Conservation (phyloP, 2,888 invertebrate species). For the Pocota personata region DNA sequence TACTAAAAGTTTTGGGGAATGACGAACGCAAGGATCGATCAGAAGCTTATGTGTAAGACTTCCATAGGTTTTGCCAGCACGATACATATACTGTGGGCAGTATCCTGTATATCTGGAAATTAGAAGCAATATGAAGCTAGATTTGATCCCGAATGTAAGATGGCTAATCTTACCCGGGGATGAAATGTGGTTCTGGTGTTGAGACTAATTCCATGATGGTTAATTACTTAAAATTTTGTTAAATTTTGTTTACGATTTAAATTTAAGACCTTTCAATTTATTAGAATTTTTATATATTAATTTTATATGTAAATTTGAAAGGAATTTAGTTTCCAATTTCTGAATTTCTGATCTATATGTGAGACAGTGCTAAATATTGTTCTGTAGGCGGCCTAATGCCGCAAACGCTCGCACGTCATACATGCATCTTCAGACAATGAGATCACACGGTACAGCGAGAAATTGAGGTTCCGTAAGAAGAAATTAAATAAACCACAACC, state of each 20-base stretch:
- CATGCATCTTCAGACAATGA: too few species aligned
- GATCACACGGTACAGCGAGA: too few species aligned
- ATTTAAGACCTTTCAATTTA: not conserved
- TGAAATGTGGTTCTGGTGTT: conserved; percentile 89
- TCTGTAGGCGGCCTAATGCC: too few species aligned
- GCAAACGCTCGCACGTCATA: too few species aligned
- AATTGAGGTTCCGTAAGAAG: too few species aligned
- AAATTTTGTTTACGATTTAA: not conserved
- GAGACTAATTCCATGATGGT: conserved; percentile 77
- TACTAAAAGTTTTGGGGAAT: conserved; percentile 88
- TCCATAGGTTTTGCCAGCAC: conserved; percentile 90
- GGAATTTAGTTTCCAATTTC: not conserved
- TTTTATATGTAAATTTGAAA: not conserved
- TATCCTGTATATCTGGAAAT: conserved; percentile 88
- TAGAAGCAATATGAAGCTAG: conserved; percentile 6
- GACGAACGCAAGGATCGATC: conserved; percentile 88
- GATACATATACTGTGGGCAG: conserved; percentile 89
- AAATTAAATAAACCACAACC: too few species aligned
- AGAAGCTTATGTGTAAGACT: conserved; percentile 89
- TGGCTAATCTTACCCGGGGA: conserved; percentile 86
- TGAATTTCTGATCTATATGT: not conserved
- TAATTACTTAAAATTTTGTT: conserved; percentile 56
- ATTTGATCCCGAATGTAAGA: not conserved
- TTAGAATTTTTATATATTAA: not conserved
- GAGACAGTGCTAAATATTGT: not conserved